A percentile compares a stretch with the other conserved stretches of the same genome.
These are phyloP conservation scores for Hemithea aestivaria DNA, from an alignment of 2,888 invertebrate species.

Conservation along the genomic window DNA sequence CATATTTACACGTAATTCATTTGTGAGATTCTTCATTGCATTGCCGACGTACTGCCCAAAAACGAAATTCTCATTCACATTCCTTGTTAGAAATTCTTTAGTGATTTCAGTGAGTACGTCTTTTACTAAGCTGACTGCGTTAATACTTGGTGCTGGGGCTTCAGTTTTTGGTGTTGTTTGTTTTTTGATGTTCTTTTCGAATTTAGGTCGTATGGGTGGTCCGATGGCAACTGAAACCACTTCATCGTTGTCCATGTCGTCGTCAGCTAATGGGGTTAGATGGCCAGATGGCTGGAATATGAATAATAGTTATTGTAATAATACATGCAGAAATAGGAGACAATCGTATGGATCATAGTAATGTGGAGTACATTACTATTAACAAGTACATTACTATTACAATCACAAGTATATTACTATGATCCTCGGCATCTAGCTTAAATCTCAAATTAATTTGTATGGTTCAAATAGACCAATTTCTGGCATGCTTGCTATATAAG, in stretches of 20 bases:
- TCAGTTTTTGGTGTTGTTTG: conserved; percentile 11
- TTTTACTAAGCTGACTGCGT: conserved; percentile 47
- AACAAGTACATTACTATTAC: no score
- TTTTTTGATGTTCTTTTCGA: conserved; percentile 49
- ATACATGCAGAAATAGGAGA: no score
- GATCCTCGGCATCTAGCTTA: no score
- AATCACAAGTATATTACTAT: no score
- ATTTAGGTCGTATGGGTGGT: conserved; percentile 58
- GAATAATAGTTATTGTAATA: no score
- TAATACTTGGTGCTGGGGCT: conserved; percentile 19
- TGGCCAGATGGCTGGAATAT: conserved; percentile 60
- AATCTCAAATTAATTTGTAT: no score
- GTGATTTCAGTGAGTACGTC: conserved; percentile 55
- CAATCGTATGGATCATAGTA: no score
- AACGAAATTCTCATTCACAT: conserved; percentile 66
- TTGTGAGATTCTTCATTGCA: conserved; percentile 58
- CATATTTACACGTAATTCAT: conserved; percentile 49
- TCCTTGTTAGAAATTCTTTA: conserved; percentile 52
- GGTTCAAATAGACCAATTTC: no score
- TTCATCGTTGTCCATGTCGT: conserved; percentile 68
- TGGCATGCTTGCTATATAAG: no score
- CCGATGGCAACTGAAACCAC: conserved; percentile 67
- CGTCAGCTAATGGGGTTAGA: conserved; percentile 58
- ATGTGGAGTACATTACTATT: no score
- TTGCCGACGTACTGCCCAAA: conserved; percentile 69